Percentiles rank a stretch among this genome's conserved stretches.
Evolutionary conservation across 2,113 vertebrate species (phyloP).

Genomic region (Nibea coibor): DNA sequence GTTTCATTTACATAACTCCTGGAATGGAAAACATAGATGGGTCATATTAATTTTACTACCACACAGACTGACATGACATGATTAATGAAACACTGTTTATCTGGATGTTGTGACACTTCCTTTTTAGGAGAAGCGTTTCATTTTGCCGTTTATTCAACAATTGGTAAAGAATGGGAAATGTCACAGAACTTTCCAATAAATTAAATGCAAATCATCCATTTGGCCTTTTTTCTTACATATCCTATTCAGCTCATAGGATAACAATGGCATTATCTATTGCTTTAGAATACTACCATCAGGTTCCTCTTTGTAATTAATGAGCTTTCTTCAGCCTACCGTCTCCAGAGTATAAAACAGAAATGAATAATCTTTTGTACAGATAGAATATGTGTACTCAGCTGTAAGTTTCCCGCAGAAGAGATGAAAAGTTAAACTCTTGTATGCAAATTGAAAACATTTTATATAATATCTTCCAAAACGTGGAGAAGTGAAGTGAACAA

Average conservation of each 20-base stretch:
- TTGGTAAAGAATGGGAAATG: conserved; percentile 13
- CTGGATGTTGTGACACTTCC: neutral
- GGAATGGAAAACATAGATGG: neutral
- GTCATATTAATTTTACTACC: neutral
- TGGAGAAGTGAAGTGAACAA: neutral
- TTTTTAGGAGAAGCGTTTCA: neutral
- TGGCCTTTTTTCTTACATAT: neutral
- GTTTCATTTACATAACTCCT: neutral
- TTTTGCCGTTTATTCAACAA: conserved; percentile 5
- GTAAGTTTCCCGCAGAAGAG: neutral
- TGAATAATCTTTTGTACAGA: neutral
- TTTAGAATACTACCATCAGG: neutral
- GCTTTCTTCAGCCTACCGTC: neutral
- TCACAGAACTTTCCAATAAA: neutral
- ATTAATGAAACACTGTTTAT: neutral
- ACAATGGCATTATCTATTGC: conserved; percentile 1
- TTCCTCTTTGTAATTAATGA: conserved; percentile 12
- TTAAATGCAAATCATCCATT: conserved; percentile 1
- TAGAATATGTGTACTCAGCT: neutral
- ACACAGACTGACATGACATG: neutral
- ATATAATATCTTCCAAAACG: neutral
- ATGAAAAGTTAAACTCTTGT: neutral
- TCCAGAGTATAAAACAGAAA: neutral
- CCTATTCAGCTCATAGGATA: neutral
- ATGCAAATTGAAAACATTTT: neutral